Evolutionary conservation across 2,888 invertebrate species (phyloP).

Genomic region (Zygothrica quintamaculata): DNA sequence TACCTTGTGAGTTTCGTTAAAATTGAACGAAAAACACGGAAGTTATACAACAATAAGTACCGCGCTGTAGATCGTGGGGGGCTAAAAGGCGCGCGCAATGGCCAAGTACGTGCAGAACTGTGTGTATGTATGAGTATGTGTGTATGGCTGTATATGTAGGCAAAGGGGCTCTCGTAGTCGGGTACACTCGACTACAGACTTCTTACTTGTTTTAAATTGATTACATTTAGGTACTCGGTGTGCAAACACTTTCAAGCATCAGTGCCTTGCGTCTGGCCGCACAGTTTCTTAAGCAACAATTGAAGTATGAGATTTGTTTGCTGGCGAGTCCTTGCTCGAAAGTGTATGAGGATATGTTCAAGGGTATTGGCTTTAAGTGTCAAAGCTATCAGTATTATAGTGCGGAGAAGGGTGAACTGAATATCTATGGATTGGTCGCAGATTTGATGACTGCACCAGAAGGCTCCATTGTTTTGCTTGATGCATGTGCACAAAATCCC

Average conservation of each 20-base stretch:
- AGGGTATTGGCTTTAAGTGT: conserved; percentile 39
- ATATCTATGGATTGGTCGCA: conserved; percentile 53
- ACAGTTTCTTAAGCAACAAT: conserved; percentile 43
- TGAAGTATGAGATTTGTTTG: conserved; percentile 35
- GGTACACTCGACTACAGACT: too few relatives aligned
- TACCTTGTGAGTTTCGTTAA: too few relatives aligned
- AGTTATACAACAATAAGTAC: too few relatives aligned
- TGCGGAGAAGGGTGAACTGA: conserved; percentile 27
- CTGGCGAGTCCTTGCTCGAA: conserved; percentile 38
- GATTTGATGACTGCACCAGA: conserved; percentile 56
- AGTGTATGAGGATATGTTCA: conserved; percentile 35
- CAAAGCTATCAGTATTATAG: conserved; percentile 42
- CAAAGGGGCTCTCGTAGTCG: too few relatives aligned
- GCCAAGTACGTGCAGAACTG: too few relatives aligned
- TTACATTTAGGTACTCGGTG: conserved; percentile 40
- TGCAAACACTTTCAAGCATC: conserved; percentile 47
- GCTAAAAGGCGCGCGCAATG: too few relatives aligned
- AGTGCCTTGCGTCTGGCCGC: conserved; percentile 50
- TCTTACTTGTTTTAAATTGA: too few relatives aligned
- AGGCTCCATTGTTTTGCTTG: conserved; percentile 49
- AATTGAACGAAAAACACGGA: too few relatives aligned
- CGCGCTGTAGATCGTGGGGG: too few relatives aligned
- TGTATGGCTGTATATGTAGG: too few relatives aligned
- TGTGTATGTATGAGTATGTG: too few relatives aligned
- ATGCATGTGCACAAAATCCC: conserved; percentile 54